Percentiles rank a stretch among this genome's conserved stretches.
Conservation (phyloP, 92 coral and sea anemone species). For the Parazoanthus darwini region DNA sequence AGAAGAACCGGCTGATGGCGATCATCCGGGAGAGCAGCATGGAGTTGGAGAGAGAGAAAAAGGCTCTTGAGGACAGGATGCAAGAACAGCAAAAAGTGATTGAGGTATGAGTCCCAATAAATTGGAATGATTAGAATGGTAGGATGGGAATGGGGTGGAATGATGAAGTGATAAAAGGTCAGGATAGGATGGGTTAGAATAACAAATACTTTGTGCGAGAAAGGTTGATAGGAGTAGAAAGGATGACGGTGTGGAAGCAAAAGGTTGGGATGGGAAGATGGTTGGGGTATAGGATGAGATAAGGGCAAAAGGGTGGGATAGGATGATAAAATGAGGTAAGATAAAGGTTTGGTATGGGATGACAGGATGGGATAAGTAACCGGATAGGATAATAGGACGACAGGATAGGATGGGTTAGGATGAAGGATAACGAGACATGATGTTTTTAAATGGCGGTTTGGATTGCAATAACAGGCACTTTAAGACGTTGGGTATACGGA, state of each 20-base stretch:
- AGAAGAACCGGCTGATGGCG: constrained; percentile 79
- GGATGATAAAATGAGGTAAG: not conserved
- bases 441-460: no score
- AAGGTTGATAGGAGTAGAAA: not conserved
- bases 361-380: no score
- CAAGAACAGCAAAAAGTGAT: constrained; percentile 83
- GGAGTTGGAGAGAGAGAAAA: constrained; percentile 78
- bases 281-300: not conserved
- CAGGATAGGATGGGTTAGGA: not conserved
- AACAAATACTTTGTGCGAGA: no score
- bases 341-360: no score
- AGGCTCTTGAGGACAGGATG: constrained; percentile 62
- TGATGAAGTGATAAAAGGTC: not conserved
- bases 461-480: not conserved
- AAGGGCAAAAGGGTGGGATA: not conserved
- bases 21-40: constrained; percentile 88
- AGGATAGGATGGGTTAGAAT: not conserved
- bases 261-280: not conserved
- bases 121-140: not conserved
- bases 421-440: no score
- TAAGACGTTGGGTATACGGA: no score
- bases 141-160: not conserved
- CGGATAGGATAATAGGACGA: no score
- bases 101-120: constrained; percentile 52
- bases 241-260: not conserved